These are phyloP conservation scores for Cerastoderma edule DNA, from an alignment of 2,888 invertebrate species.

Conservation along the genomic window DNA sequence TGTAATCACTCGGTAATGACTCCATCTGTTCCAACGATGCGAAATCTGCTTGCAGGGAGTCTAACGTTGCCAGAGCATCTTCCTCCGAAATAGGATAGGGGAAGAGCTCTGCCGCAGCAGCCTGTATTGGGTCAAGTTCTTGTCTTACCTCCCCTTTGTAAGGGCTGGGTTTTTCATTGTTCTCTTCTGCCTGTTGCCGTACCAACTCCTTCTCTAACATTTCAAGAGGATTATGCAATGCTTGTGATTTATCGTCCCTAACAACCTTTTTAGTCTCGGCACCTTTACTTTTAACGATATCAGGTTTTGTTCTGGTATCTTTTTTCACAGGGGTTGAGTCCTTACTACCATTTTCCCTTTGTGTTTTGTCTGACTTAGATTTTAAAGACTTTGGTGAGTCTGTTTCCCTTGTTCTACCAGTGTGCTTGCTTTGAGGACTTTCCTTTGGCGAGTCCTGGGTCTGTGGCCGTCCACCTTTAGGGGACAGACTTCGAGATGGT, in stretches of 20 bases:
- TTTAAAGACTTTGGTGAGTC: not conserved
- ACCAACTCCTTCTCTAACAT: constrained; percentile 49
- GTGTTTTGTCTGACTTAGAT: constrained; percentile 3
- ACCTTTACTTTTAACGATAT: not conserved
- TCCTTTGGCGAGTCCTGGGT: constrained; percentile 14
- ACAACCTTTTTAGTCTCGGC: not conserved
- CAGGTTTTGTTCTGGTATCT: not conserved
- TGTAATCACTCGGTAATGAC: constrained; percentile 74
- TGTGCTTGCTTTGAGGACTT: constrained; percentile 16
- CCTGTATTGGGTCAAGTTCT: constrained; percentile 57
- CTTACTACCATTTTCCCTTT: constrained; percentile 14
- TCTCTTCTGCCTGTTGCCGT: constrained; percentile 44
- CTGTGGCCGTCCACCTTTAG: constrained; percentile 58
- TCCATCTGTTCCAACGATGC: constrained; percentile 71
- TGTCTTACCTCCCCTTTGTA: constrained; percentile 22
- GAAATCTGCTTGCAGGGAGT: constrained; percentile 76
- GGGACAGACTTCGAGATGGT: constrained; percentile 39
- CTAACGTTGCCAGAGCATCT: constrained; percentile 63
- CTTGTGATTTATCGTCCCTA: constrained; percentile 5
- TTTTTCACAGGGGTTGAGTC: not conserved
- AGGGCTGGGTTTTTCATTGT: constrained; percentile 18
- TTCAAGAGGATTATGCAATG: constrained; percentile 55
- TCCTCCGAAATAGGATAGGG: constrained; percentile 60
- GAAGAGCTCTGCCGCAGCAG: constrained; percentile 58
- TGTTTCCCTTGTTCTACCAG: constrained; percentile 21